Conservation (phyloP, 2,888 invertebrate species). For the Villa cingulata region DNA sequence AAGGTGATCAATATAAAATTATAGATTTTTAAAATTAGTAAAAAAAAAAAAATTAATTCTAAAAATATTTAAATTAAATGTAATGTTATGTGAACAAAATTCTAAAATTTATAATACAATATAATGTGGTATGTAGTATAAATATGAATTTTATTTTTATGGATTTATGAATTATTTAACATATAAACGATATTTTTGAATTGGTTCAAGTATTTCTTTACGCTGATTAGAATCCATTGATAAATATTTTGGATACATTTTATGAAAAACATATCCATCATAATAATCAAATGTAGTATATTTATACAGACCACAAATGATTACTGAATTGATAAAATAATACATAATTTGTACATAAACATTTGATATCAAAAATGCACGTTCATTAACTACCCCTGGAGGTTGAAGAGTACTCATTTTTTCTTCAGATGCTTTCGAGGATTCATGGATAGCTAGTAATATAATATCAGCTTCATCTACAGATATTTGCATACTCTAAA, state of each 20-base stretch:
- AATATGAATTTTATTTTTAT: too few species aligned
- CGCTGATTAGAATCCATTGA: neutral
- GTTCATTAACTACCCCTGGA: conserved; percentile 3
- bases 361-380: conserved; percentile 9
- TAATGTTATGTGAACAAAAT: too few species aligned
- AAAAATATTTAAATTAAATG: too few species aligned
- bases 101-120: too few species aligned
- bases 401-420: conserved; percentile 2
- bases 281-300: conserved; percentile 2
- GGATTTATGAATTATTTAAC: too few species aligned
- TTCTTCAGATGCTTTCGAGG: neutral
- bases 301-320: conserved; percentile 7
- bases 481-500: conserved; percentile 9
- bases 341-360: conserved; percentile 4
- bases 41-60: too few species aligned
- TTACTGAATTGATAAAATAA: conserved; percentile 3
- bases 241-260: conserved; percentile 8
- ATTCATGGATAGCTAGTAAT: conserved; percentile 7
- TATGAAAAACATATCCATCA: conserved; percentile 13
- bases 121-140: too few species aligned
- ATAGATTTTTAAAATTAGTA: too few species aligned
- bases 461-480: conserved; percentile 11
- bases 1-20: too few species aligned
- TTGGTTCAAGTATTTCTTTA: neutral
- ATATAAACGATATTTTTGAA: conserved; percentile 2